Evolutionary conservation across 1,140 invertebrate species (phyloP), one percentile per base, ranked within the genome.

Genomic region (Saccostrea glomerata): DNA sequence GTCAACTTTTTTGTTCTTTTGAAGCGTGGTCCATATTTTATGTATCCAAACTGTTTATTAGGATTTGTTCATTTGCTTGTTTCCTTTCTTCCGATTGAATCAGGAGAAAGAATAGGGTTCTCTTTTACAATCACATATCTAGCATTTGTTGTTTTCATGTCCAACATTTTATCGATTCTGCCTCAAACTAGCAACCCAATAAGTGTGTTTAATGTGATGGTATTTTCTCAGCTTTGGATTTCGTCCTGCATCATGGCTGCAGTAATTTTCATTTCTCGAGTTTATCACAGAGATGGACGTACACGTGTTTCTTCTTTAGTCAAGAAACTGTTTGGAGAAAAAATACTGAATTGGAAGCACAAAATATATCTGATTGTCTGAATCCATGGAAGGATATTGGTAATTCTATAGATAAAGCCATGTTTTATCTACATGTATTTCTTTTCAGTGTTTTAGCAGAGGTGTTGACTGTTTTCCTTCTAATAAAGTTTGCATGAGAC

Each of bases 371-470:
- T 2, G n/a, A 20, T 7, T 17, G 15, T 63, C n/a, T 20, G 5
- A 63, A 63, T 7, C 15, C 58, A 20, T 63, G 58, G 58, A 63
- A 20, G 17, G 17, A 63, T 20, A 63, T 63, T 5, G 58, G 58
- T n/a, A 63, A 63, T 3, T 63, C 58, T 20, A 0, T 63, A 20
- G 7, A 63, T 63, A 63, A n/a, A 20, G 58, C 17, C 6, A 63
- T 63, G 58, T 63, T 63, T n/a, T 63, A 63, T 63, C 17, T 63
- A n/a, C n/a, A n/a, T n/a, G n/a, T n/a, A 17, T 63, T 63, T 63
- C 17, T 63, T 6, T 20, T 63, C 15, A 20, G 58, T 5, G n/a
- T 63, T 17, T 63, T 17, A 20, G 17, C 58, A 0, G 58, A 63
- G n/a, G 58, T 63, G 5, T 6, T 63, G 15, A 63, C 17, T 20